phyloP scores from a whole-genome alignment of 2,888 invertebrate species.

The Xestoiulus laeticollis region DNA sequence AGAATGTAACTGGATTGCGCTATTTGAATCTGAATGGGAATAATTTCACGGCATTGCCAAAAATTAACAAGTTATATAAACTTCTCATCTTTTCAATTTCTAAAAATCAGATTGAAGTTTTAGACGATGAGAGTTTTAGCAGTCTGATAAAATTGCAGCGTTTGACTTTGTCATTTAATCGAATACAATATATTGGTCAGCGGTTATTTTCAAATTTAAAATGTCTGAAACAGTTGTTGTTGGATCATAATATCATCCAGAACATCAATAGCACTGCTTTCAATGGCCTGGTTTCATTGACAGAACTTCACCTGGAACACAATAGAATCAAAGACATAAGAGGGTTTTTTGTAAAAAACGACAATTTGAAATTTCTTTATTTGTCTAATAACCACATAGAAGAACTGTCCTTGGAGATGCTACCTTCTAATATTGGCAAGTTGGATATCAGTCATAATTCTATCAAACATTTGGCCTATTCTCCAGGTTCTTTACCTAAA shows the following conservation, averaged over 20 bases:
- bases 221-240: slow-evolving; percentile 8
- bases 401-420: not conserved
- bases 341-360: not conserved
- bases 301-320: not conserved
- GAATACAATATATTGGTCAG: not conserved
- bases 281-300: not conserved
- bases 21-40: not conserved
- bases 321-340: slow-evolving; percentile 1
- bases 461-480: not conserved
- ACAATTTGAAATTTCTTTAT: not conserved
- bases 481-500: not conserved
- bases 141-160: not conserved
- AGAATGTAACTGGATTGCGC: not conserved
- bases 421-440: not conserved
- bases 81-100: not conserved
- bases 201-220: not conserved
- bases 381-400: not conserved
- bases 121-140: not conserved
- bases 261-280: not conserved
- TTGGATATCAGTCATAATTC: not conserved
- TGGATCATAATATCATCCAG: not conserved
- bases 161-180: not conserved
- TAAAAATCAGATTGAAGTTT: not conserved
- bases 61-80: not conserved
- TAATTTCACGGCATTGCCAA: not conserved